phyloP scores from a whole-genome alignment of 53 echinoderm and acorn worm species.

The Luidia sarsii region DNA sequence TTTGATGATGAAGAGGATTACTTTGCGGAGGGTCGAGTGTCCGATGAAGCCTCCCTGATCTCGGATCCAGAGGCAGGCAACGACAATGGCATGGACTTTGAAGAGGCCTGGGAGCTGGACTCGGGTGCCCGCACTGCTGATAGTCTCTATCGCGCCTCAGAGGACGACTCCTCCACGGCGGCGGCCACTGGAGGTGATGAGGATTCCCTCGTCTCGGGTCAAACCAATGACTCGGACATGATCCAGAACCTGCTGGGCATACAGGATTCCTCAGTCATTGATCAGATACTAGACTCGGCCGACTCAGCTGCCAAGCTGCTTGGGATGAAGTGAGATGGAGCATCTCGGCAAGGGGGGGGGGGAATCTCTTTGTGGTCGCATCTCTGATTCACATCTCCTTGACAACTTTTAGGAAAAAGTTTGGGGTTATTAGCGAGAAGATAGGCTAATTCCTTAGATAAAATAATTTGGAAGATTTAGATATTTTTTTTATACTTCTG shows the following conservation, averaged over 20 bases:
- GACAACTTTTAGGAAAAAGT: no score
- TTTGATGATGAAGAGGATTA: conserved; percentile 38
- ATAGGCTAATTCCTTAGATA: no score
- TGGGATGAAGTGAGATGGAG: conserved; percentile 68
- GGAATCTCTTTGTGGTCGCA: no score
- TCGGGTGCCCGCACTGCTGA: neutral
- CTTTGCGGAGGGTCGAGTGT: neutral
- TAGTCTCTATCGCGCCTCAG: neutral
- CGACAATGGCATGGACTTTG: conserved; percentile 18
- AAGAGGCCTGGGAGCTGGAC: conserved; percentile 17
- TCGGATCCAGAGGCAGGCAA: conserved; percentile 36
- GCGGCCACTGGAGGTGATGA: conserved; percentile 10
- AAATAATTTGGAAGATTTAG: no score
- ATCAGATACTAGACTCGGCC: conserved; percentile 94
- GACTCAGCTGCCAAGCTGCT: conserved; percentile 95
- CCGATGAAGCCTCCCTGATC: neutral
- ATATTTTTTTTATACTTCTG: no score
- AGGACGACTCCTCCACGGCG: neutral
- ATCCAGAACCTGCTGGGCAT: conserved; percentile 93
- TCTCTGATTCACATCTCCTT: no score
- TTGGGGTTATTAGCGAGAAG: no score
- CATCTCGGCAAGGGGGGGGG: no score
- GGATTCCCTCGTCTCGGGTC: conserved; percentile 58
- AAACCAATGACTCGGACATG: conserved; percentile 77
- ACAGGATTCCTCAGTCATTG: conserved; percentile 89